Conservation (phyloP, 2,113 vertebrate genomes). For the Hypanus sabinus region DNA sequence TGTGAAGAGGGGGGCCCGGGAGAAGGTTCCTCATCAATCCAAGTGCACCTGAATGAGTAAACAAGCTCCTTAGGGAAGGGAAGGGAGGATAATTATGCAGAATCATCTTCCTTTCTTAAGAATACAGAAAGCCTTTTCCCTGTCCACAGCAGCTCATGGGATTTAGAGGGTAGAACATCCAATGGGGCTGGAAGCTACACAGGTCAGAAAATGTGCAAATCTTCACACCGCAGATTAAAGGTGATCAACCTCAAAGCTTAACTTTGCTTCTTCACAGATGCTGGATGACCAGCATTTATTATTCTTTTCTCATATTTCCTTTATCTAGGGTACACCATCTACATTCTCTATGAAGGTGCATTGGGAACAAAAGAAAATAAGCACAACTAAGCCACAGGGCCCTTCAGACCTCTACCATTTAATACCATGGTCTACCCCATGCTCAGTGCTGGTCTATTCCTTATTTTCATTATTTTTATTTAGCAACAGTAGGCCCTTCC, state of each 20-base stretch:
- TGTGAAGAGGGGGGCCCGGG: background rate
- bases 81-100: background rate
- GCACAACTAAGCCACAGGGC: too few species aligned
- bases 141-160: background rate
- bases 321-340: too few species aligned
- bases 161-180: background rate
- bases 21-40: background rate
- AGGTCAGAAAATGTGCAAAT: background rate
- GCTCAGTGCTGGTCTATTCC: too few species aligned
- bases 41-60: background rate
- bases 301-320: background rate
- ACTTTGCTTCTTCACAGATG: background rate
- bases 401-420: too few species aligned
- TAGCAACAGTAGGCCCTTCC: too few species aligned
- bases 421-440: too few species aligned
- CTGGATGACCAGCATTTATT: background rate
- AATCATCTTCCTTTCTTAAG: background rate
- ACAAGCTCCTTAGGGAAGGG: background rate
- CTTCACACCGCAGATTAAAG: background rate
- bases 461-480: too few species aligned
- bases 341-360: background rate
- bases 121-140: background rate
- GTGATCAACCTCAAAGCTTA: background rate
- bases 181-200: background rate
- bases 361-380: too few species aligned